phyloP scores from a whole-genome alignment of 2,797 vertebrate species.

The Macropus fuliginosus region DNA sequence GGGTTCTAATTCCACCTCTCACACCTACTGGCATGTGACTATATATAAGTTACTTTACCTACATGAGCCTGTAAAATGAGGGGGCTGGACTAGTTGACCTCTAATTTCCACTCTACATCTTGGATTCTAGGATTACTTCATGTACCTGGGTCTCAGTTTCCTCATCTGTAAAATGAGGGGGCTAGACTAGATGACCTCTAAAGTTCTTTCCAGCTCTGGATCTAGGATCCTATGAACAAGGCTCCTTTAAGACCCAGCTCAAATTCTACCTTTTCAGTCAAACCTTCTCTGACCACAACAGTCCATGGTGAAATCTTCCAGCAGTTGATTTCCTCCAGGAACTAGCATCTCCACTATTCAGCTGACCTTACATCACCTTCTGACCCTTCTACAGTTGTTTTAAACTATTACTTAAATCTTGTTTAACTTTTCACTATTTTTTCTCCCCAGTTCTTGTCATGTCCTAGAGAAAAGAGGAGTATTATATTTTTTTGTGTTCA shows the following conservation, averaged over 20 bases:
- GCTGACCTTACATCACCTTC: neutral
- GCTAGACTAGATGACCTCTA: neutral
- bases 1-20: neutral
- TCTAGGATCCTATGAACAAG: neutral
- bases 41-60: neutral
- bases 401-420: neutral
- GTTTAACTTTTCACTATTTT: neutral
- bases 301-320: neutral
- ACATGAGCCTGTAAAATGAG: neutral
- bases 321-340: neutral
- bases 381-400: neutral
- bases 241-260: neutral
- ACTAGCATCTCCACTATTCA: neutral
- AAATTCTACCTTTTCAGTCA: neutral
- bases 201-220: neutral
- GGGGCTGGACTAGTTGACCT: neutral
- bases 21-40: neutral
- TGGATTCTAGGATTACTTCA: neutral
- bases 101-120: no score
- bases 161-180: neutral
- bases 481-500: neutral
- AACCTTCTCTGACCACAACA: neutral
- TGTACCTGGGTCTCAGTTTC: neutral
- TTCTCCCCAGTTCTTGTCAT: neutral
- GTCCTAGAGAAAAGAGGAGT: neutral